Base-by-base conservation (phyloP, 2,797 vertebrate species). In the Leuciscus waleckii region DNA sequence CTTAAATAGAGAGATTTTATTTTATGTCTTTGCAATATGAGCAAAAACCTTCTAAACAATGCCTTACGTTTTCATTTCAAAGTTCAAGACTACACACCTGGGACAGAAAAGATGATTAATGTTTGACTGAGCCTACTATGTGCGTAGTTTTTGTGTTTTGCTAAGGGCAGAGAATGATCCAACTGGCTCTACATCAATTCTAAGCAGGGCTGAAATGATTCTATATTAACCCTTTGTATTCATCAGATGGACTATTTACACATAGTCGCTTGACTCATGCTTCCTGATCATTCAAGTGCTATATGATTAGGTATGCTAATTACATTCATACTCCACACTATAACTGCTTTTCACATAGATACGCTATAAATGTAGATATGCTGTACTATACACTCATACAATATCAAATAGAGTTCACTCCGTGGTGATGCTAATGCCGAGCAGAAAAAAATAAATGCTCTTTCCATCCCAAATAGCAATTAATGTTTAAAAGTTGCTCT, bases 91-190 rank as follows among this genome's bases (percentile, higher is more conserved):
- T 73, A 19, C 51, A 61, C 11, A 9, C 26, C 19, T 46, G 54
- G n/a, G 7, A 73, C 26, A 82, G 51, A 61, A 71, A 82, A 13
- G 17, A 82, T 63, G 4, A 82, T 74, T 82, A 43, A 73, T 73
- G 54, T 73, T 73, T 71, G 3, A 63, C 81, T 46, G 41, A 29
- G 2, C 26, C 39, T 37, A 61, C 54, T 41, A 13, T 71, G 37
- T 23, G 9, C 46, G 13, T 82, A 41, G 51, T 46, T 82, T 82
- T 63, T 54, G 43, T 35, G 41, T 74, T 82, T 73, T 35, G 70
- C 14, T n/a, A 46, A 74, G 19, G 61, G 39, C 41, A 82, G 11
- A 11, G 41, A 63, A 82, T 82, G 54, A 46, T 61, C 39, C 16
- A 32, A 39, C 26, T 63, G 67, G 17, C 35, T 29, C n/a, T 73